Percentiles rank a stretch among this genome's conserved stretches.
These are phyloP conservation scores for Ennomos fuscantarius DNA, from an alignment of 2,888 invertebrate species.

Conservation along the genomic window DNA sequence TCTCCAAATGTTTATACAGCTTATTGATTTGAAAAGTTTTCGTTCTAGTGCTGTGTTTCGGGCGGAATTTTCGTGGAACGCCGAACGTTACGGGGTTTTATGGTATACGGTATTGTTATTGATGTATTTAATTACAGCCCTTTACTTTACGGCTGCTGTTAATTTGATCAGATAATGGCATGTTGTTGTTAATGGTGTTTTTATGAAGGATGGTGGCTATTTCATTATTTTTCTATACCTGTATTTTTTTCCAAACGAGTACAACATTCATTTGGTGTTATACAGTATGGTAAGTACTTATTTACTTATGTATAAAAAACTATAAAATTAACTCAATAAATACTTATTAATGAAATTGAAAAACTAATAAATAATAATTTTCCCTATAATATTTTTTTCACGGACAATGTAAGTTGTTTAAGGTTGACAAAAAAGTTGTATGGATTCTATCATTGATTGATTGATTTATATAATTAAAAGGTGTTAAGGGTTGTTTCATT, in stretches of 20 bases:
- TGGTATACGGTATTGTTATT: conserved; percentile 17
- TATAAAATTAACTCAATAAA: no score
- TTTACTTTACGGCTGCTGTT: conserved; percentile 6
- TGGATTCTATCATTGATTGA: no score
- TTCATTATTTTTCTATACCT: no score
- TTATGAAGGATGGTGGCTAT: not conserved
- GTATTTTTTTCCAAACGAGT: not conserved
- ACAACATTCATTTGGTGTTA: not conserved
- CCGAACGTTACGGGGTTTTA: conserved; percentile 14
- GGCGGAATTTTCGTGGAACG: conserved; percentile 20
- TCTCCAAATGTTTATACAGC: conserved; percentile 55
- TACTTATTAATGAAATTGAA: no score
- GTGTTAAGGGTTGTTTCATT: no score
- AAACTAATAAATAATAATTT: no score
- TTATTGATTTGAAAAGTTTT: conserved; percentile 68
- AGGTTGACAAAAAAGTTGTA: no score
- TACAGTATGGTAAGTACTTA: not conserved
- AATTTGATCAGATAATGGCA: conserved; percentile 10
- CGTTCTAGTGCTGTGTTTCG: conserved; percentile 30
- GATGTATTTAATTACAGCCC: conserved; percentile 22
- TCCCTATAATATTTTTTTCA: no score
- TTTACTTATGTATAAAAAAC: no score
- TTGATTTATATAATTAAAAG: no score
- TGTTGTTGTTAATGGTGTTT: conserved; percentile 4
- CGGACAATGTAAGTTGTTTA: no score